A percentile compares a stretch with the other conserved stretches of the same genome.
phyloP scores from a whole-genome alignment of 2,888 invertebrate genomes.

The Cryptocephalus primarius region DNA sequence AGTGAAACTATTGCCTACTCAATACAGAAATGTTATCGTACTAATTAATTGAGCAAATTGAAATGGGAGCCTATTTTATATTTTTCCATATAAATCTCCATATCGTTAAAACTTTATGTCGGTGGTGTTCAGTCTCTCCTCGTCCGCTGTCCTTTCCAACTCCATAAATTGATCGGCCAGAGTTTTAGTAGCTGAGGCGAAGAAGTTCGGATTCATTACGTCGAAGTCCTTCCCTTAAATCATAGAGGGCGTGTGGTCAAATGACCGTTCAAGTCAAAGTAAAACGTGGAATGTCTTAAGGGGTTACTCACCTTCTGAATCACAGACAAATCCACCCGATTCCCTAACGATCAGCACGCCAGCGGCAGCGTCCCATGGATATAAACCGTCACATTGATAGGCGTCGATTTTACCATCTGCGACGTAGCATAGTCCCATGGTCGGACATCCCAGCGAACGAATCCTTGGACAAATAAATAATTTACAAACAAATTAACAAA shows the following conservation, averaged over 20 bases:
- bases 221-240: slow-evolving; percentile 33
- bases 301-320: slow-evolving; percentile 48
- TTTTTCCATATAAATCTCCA: no score
- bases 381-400: slow-evolving; percentile 57
- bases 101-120: background rate
- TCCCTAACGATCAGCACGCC: slow-evolving; percentile 62
- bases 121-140: slow-evolving; percentile 20
- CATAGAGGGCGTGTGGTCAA: no score
- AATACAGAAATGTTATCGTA: no score
- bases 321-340: slow-evolving; percentile 61
- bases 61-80: no score
- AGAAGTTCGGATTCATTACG: slow-evolving; percentile 45
- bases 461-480: slow-evolving; percentile 38
- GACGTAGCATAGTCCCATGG: slow-evolving; percentile 57
- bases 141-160: slow-evolving; percentile 42
- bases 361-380: slow-evolving; percentile 71
- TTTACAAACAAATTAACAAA: no score
- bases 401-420: slow-evolving; percentile 58
- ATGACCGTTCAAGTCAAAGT: no score
- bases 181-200: slow-evolving; percentile 40
- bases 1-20: no score
- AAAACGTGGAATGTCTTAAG: background rate
- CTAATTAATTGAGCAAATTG: no score
- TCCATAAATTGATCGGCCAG: slow-evolving; percentile 38
- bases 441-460: slow-evolving; percentile 60